Conservation (phyloP, 35 echinoderm and acorn worm genomes). For the Heliocidaris tuberculata region DNA sequence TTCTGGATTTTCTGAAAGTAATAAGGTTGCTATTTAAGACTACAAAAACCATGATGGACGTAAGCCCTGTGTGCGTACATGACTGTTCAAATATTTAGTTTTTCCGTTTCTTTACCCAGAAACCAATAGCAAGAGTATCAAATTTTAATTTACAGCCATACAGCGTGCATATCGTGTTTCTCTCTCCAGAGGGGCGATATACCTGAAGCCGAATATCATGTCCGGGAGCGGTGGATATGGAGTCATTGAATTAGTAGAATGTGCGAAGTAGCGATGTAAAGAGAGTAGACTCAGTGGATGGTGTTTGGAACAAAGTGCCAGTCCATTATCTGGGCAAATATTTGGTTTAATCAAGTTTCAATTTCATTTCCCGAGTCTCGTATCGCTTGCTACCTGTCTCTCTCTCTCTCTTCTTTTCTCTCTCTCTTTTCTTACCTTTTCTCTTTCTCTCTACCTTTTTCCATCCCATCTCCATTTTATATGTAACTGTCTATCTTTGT, state of each 20-base stretch:
- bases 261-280: not conserved
- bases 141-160: conserved; percentile 15
- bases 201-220: not conserved
- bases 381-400: not conserved
- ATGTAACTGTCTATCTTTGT: not conserved
- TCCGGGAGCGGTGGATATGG: not conserved
- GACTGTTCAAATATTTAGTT: conserved; percentile 26
- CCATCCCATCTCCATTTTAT: too few relatives aligned
- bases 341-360: conserved; percentile 3
- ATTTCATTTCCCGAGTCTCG: not conserved
- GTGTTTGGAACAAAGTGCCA: not conserved
- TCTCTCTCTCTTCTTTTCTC: not conserved
- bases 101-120: not conserved
- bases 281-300: not conserved
- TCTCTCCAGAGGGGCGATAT: not conserved
- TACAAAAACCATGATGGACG: not conserved
- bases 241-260: not conserved
- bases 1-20: not conserved
- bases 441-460: not conserved
- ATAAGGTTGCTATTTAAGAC: not conserved
- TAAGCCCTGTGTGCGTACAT: not conserved
- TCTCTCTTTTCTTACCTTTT: not conserved
- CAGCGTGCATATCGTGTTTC: conserved; percentile 10
- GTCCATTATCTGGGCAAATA: conserved; percentile 3
- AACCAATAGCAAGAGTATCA: not conserved